Evolutionary conservation across 1,140 invertebrate species (phyloP).

Genomic region (Mactra quadrangularis): DNA sequence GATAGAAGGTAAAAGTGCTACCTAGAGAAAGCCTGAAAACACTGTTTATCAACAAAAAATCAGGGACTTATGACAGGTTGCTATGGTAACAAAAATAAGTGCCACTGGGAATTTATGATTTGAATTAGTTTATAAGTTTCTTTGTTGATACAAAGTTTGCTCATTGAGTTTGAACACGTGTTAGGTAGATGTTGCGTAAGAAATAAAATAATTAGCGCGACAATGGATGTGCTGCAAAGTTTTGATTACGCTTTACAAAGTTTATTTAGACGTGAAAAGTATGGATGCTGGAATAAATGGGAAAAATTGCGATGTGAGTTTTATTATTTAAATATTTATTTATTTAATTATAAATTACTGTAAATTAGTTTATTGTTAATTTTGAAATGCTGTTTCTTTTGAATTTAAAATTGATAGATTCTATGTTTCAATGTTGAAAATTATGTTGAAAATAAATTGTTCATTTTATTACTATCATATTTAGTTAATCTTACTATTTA

Average conservation of each 20-base stretch:
- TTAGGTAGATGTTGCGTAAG: constrained; percentile 19
- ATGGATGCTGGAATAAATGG: constrained; percentile 48
- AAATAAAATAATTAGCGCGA: not conserved
- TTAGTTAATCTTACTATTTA: no score
- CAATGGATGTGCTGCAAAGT: constrained; percentile 52
- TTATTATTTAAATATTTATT: not conserved
- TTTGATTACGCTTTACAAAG: constrained; percentile 24
- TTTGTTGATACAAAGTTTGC: constrained; percentile 47
- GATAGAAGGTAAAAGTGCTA: constrained; percentile 38
- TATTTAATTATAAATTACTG: not conserved
- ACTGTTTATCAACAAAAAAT: constrained; percentile 59
- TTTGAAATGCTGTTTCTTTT: no score
- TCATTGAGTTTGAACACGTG: constrained; percentile 46
- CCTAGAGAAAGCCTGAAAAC: constrained; percentile 40
- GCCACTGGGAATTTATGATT: constrained; percentile 64
- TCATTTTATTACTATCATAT: no score
- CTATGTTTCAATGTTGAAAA: no score
- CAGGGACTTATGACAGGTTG: constrained; percentile 63
- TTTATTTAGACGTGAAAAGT: constrained; percentile 10
- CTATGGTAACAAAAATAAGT: constrained; percentile 55
- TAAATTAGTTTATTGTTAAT: not conserved
- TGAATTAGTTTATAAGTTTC: constrained; percentile 61
- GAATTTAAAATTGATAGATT: no score
- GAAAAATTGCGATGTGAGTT: constrained; percentile 29
- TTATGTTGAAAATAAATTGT: no score